These are phyloP conservation scores for Wasmannia auropunctata DNA, from an alignment of 1,140 invertebrate genomes.

Conservation along the genomic window DNA sequence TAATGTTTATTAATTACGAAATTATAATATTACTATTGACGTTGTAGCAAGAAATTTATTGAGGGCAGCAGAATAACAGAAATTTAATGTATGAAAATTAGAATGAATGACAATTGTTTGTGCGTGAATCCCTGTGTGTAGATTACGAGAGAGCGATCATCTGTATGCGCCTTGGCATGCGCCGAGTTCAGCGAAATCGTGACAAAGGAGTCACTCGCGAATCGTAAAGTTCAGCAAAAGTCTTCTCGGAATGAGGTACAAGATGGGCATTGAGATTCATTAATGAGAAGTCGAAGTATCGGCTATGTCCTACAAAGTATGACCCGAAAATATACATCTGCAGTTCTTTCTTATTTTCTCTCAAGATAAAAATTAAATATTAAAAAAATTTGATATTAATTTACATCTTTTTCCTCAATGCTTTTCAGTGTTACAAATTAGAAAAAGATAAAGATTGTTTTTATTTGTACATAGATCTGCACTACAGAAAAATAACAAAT, in stretches of 20 bases:
- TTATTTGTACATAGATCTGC: neutral
- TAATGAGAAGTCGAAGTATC: constrained; percentile 7
- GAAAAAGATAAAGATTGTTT: neutral
- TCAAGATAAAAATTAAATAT: neutral
- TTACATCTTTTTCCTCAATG: neutral
- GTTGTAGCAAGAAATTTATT: neutral
- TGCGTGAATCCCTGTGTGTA: neutral
- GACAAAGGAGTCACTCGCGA: constrained; percentile 2
- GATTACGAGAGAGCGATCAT: neutral
- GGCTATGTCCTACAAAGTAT: neutral
- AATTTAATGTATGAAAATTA: constrained; percentile 2
- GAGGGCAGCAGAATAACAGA: neutral
- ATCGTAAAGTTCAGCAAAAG: neutral
- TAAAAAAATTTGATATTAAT: neutral
- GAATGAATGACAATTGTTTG: neutral
- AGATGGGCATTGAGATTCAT: neutral
- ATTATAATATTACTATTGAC: neutral
- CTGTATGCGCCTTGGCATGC: neutral
- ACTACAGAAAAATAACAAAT: constrained; percentile 5
- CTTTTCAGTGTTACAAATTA: neutral
- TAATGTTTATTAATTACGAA: neutral
- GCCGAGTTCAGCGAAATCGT: constrained; percentile 8
- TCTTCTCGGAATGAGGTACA: neutral
- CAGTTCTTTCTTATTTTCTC: neutral
- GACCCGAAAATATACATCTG: neutral